Base-by-base conservation (phyloP, 1,140 invertebrate genomes). In the Tribolium castaneum region DNA sequence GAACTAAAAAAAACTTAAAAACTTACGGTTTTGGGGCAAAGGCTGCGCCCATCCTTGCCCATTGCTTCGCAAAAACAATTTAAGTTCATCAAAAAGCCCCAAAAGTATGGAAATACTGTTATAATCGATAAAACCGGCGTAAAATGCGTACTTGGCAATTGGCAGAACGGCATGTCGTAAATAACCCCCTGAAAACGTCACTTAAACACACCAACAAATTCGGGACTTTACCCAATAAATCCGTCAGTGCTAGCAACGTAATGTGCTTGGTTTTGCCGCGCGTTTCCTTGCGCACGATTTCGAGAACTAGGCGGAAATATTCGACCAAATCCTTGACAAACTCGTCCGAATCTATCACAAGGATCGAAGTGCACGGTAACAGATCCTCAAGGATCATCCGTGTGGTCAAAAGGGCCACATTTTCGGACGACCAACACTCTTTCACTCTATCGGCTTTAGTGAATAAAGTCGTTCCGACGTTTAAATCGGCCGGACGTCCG, bases 81-180 rank as follows among this genome's bases (percentile, higher is more conserved):
- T 91, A 5, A 91, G 51, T 39, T 89, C 87, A 12, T 90, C 88
- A 75, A 87, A 89, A 13, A 91, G 87, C 45, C 90, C 87, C 73
- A 90, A 88, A 2, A 91, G 78, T 70, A 88, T 86, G 78, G 86
- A 87, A 30, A 88, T 89, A 75, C 87, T 88, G 30, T 84, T 84
- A 81, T 89, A 91, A 52, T 90, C 86, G 13, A 91, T 86, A 74
- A 89, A 89, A 0, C 91, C 91, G 7, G 90, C 89, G 72, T 92
- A 92, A 83, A 89, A 92, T 3, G 90, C 89, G 78, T 89, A 88
- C 79, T 87, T 87, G 1, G 88, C 88, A 1, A 88, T 82, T 2
- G 91, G 91, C 19, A 91, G 80, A 25, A 91, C 84, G 79, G 90
- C 88, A 76, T 86, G 87, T 66, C 88, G 86, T 70, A 92, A 82